phyloP scores from a whole-genome alignment of 2,113 vertebrate genomes.

The Smithornis capensis region DNA sequence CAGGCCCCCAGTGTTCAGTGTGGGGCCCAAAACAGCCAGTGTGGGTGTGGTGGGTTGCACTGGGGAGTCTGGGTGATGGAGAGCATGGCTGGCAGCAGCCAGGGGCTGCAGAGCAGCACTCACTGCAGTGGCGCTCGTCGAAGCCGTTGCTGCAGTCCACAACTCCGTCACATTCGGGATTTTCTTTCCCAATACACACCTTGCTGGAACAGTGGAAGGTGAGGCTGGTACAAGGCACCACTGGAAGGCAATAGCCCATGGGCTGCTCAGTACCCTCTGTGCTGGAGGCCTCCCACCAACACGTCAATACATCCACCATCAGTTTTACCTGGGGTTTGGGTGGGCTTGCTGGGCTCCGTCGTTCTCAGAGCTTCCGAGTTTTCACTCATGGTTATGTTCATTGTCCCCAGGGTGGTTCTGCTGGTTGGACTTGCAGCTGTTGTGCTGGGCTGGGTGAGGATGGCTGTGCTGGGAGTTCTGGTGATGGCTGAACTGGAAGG shows the following conservation, averaged over 20 bases:
- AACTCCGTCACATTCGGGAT: slow-evolving; percentile 85
- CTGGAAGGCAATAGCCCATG: slow-evolving; percentile 19
- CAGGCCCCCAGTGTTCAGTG: background rate
- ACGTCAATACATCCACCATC: fast-evolving
- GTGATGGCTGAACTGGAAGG: background rate
- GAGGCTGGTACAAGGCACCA: slow-evolving; percentile 76
- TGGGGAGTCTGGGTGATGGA: background rate
- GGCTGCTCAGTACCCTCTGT: background rate
- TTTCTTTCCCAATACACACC: slow-evolving; percentile 82
- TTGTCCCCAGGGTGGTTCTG: background rate
- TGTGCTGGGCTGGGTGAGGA: background rate
- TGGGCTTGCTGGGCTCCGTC: background rate
- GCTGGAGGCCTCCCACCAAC: background rate
- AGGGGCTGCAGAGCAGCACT: background rate
- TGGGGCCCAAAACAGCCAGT: background rate
- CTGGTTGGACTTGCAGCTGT: background rate
- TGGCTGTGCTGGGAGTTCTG: background rate
- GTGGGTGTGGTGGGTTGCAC: background rate
- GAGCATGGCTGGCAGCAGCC: background rate
- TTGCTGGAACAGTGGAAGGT: slow-evolving; percentile 81
- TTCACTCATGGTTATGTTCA: background rate
- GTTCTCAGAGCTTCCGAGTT: background rate
- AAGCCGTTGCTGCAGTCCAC: slow-evolving; percentile 80
- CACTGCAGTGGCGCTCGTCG: slow-evolving; percentile 83
- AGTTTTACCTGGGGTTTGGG: slow-evolving; percentile 67